Evolutionary conservation across 2,113 vertebrate genomes (phyloP).

Genomic region (Campylomormyrus tamandua): DNA sequence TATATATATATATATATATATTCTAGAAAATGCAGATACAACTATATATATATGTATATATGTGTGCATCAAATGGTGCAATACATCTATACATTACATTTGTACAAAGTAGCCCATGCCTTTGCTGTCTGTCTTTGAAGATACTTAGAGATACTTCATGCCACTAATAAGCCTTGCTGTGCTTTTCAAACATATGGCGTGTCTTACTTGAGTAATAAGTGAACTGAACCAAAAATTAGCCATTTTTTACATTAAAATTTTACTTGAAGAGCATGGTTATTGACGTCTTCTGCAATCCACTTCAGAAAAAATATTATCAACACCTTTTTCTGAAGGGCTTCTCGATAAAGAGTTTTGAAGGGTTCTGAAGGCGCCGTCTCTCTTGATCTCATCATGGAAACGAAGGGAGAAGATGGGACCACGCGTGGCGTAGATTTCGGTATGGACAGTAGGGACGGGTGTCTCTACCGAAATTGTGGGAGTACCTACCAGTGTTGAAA

Average conservation of each 20-base stretch:
- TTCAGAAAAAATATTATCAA: background rate
- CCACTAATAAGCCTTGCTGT: background rate
- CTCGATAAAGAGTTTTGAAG: slow-evolving; percentile 63
- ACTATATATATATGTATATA: background rate
- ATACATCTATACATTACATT: background rate
- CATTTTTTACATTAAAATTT: background rate
- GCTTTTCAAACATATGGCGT: background rate
- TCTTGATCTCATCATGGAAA: slow-evolving; percentile 86
- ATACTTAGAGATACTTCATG: background rate
- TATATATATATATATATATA: too few relatives aligned
- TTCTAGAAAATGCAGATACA: background rate
- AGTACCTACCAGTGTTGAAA: background rate
- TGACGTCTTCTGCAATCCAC: background rate
- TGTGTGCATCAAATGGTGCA: background rate
- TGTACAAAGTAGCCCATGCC: background rate
- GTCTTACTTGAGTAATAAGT: background rate
- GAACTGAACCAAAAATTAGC: background rate
- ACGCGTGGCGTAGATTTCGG: background rate
- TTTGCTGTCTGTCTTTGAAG: background rate
- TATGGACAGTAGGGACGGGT: too few relatives aligned
- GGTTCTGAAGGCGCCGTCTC: slow-evolving; percentile 57
- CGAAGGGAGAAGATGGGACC: slow-evolving; percentile 65
- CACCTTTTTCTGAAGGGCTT: slow-evolving; percentile 87
- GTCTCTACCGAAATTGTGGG: too few relatives aligned
- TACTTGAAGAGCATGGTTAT: background rate